These are phyloP conservation scores for Gonatopus flavifemur DNA, from an alignment of 1,140 invertebrate genomes.

Conservation along the genomic window DNA sequence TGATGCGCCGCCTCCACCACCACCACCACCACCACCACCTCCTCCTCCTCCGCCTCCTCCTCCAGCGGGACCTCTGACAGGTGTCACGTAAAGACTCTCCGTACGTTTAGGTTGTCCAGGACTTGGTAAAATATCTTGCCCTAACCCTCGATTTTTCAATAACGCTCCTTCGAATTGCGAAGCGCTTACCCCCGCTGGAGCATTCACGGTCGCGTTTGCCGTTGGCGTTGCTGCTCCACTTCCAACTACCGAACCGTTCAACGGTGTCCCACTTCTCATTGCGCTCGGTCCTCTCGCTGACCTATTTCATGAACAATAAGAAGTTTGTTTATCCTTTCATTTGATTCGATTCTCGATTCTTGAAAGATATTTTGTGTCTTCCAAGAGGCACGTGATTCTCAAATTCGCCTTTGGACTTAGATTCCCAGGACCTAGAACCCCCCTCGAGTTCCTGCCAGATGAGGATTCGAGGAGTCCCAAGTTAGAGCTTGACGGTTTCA, in stretches of 20 bases:
- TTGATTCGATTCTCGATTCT: no score
- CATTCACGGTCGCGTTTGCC: constrained; percentile 47
- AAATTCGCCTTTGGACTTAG: no score
- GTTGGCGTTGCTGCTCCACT: constrained; percentile 60
- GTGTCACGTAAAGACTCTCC: constrained; percentile 74
- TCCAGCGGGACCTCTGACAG: constrained; percentile 49
- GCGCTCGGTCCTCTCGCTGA: constrained; percentile 55
- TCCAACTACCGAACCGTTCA: constrained; percentile 54
- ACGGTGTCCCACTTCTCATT: constrained; percentile 51
- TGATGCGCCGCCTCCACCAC: constrained; percentile 24
- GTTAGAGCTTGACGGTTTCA: no score
- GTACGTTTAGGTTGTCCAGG: constrained; percentile 83
- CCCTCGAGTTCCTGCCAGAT: no score
- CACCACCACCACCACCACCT: constrained; percentile 34
- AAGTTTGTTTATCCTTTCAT: no score
- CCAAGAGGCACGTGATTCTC: no score
- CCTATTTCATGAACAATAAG: constrained; percentile 36
- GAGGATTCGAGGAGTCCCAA: no score
- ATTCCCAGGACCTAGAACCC: no score
- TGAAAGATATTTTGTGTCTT: no score
- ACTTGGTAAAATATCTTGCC: constrained; percentile 85
- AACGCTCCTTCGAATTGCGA: constrained; percentile 79
- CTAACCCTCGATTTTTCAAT: constrained; percentile 74
- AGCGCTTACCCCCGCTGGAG: constrained; percentile 43
- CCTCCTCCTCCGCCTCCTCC: constrained; percentile 36